phyloP scores from a whole-genome alignment of 2,888 invertebrate genomes.

The Plusia festucae region DNA sequence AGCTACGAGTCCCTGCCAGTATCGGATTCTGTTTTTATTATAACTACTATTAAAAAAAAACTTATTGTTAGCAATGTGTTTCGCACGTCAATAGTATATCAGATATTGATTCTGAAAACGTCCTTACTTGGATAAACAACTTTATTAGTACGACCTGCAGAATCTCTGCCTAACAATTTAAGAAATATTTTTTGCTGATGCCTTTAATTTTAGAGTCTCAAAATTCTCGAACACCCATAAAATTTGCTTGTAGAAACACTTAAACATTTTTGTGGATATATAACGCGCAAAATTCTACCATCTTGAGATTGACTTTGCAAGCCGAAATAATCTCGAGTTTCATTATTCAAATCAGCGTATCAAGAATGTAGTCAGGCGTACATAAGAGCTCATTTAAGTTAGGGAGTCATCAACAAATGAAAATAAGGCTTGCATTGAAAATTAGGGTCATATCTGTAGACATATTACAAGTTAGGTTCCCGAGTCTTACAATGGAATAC shows the following conservation, averaged over 20 bases:
- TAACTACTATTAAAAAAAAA: no score
- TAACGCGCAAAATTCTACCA: neutral
- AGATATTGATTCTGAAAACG: no score
- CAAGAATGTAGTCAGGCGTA: neutral
- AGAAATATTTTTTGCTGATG: no score
- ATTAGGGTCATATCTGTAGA: no score
- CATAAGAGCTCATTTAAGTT: neutral
- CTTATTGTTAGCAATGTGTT: no score
- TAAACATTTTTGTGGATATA: neutral
- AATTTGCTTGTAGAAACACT: constrained; percentile 1
- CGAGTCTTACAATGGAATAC: neutral
- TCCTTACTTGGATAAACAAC: no score
- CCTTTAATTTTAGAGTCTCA: constrained; percentile 8
- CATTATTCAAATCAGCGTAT: constrained; percentile 1
- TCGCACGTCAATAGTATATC: no score
- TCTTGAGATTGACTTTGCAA: neutral
- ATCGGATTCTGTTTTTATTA: no score
- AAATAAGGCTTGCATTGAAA: neutral
- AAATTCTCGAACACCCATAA: neutral
- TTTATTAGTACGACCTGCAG: no score
- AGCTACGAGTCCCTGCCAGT: no score
- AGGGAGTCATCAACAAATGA: neutral
- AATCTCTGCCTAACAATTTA: no score
- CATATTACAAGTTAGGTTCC: no score
- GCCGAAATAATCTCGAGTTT: neutral